Evolutionary conservation across 2,888 invertebrate species (phyloP).

Genomic region (Drosophila lutescens): DNA sequence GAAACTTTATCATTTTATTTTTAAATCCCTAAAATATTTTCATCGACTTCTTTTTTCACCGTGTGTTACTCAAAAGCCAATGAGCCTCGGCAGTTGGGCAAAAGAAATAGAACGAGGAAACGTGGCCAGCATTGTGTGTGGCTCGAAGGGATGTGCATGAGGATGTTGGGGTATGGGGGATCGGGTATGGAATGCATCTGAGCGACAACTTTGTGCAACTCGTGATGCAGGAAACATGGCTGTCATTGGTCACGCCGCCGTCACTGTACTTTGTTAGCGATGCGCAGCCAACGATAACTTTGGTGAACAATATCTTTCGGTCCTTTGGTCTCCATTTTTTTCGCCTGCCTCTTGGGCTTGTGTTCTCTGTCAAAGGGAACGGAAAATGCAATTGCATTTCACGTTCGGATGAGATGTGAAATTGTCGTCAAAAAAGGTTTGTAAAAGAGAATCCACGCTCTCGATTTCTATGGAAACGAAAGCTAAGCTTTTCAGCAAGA

Average conservation of each 20-base stretch:
- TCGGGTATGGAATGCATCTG: constrained; percentile 33
- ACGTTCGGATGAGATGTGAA: constrained; percentile 2
- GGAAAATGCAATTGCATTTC: constrained; percentile 33
- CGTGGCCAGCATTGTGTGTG: constrained; percentile 63
- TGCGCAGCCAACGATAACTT: constrained; percentile 64
- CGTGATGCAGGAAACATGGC: constrained; percentile 60
- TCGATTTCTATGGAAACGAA: background rate
- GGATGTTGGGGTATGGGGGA: constrained; percentile 17
- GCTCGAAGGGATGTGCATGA: constrained; percentile 13
- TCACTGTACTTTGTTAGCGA: constrained; percentile 47
- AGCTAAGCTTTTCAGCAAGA: background rate
- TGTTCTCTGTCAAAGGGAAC: constrained; percentile 21
- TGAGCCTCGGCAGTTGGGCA: constrained; percentile 62
- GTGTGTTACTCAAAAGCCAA: constrained; percentile 50
- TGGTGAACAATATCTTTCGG: constrained; percentile 30
- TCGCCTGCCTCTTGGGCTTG: constrained; percentile 13
- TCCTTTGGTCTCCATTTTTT: constrained; percentile 6
- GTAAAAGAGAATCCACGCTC: background rate
- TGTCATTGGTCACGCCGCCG: constrained; percentile 37
- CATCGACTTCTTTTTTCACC: background rate
- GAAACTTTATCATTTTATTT: too few species aligned
- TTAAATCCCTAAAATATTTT: too few species aligned
- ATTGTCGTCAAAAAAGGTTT: background rate
- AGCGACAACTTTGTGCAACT: constrained; percentile 55
- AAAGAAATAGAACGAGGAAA: constrained; percentile 54